Evolutionary conservation across 2,888 invertebrate genomes (phyloP).

Genomic region (Byasa hedistus): DNA sequence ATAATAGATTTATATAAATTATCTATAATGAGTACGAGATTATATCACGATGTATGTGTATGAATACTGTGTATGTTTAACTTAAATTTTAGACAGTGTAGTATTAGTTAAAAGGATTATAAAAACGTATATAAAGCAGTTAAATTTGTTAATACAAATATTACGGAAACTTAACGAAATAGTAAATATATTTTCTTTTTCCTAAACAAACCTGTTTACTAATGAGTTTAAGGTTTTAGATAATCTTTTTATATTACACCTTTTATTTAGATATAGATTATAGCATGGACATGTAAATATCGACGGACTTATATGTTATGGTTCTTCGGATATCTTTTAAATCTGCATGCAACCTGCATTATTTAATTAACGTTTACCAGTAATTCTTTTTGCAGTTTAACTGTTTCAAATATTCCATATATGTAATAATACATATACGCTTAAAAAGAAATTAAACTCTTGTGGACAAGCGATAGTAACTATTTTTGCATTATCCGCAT

Average conservation of each 20-base stretch:
- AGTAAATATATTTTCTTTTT: not conserved
- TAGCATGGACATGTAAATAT: not conserved
- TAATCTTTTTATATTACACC: not conserved
- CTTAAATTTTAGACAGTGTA: not conserved
- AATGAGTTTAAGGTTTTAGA: not conserved
- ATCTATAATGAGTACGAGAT: not conserved
- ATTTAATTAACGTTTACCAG: not conserved
- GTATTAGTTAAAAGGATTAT: not conserved
- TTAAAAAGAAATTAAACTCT: too few relatives aligned
- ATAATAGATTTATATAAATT: not conserved
- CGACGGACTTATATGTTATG: not conserved
- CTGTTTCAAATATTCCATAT: too few relatives aligned
- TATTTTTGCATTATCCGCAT: slow-evolving; percentile 18
- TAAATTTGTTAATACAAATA: not conserved
- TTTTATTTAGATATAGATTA: not conserved
- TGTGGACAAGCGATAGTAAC: not conserved
- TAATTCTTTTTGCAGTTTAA: not conserved
- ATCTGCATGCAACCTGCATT: not conserved
- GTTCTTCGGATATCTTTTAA: not conserved
- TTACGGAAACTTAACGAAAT: not conserved
- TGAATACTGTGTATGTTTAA: not conserved
- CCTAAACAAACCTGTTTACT: not conserved
- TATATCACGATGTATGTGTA: not conserved
- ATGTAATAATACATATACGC: too few relatives aligned
- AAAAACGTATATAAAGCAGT: not conserved